Evolutionary conservation across 1,140 invertebrate species (phyloP), one percentile per base, ranked within the genome.

Genomic region (Eueides isabella): DNA sequence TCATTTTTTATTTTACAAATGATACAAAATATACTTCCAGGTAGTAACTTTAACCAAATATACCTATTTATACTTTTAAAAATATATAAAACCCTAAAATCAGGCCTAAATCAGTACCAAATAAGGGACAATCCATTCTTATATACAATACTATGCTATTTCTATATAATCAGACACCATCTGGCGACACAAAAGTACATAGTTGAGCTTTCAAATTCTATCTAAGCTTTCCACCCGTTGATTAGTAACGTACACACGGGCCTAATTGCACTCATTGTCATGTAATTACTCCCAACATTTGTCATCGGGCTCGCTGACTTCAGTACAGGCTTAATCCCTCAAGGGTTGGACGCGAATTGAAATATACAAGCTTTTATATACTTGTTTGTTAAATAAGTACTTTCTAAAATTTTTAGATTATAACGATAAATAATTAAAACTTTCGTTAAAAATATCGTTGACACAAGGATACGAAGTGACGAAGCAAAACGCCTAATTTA

Each of bases 181-280:
- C 48, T 55, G 48, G 48, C n/a, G 48, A 4, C 26, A 16, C 55
- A 62, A 69, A 38, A 69, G 67, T 61, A 66, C 64, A 66, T 29
- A 30, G 55, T 61, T 61, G n/a, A 31, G 48, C 74, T 72, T 67
- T 72, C 74, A 67, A 72, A 76, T 72, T 72, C 70, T 65, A 72
- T 72, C 67, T 76, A 72, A 76, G 67, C 70, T 75, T 76, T 72
- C 62, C 71, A 79, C 79, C 76, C 80, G 81, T 84, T 84, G 82
- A 88, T 85, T 86, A 85, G 78, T 80, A 85, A 82, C 80, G 61
- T 77, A 80, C 75, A 82, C 80, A 74, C 77, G 33, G 28, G 70
- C 66, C 66, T 89, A 90, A 92, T 92, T 89, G 89, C 88, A 89
- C 87, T 89, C 85, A 92, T 92, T 92, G 87, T 90, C 87, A 86